Base-by-base conservation (phyloP, 2,888 invertebrate species). In the Lacanobia wlatinum region DNA sequence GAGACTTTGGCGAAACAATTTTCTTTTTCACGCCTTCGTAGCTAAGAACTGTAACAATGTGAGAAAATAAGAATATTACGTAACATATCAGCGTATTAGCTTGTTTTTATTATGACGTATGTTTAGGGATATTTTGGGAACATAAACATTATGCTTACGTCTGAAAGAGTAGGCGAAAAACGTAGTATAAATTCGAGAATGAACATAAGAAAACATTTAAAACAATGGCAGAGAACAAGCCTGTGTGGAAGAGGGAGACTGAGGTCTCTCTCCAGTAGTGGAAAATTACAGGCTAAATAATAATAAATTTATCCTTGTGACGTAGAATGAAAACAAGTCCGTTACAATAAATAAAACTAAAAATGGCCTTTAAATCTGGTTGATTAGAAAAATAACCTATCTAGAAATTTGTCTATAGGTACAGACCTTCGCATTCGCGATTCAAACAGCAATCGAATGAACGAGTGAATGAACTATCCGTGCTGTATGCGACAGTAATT, bases 401-500 rank as follows among this genome's bases (percentile, higher is more conserved):
- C 5, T 34, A 34, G 5, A 34, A 28, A 28, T n/a, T 34, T 34
- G 34, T 34, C 34, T 34, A 34, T 34, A 34, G 43, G 43, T 18
- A 50, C 9, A 9, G 46, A n/a, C 14, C 14, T 10, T 43, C 53
- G 58, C 64, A 71, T 70, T 76, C 38, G 10, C 43, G 12, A 72
- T 72, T 53, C 58, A 66, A 65, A 65, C 60, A 68, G 40, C 16
- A 43, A 76, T 73, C 50, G 73, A 74, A 78, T 74, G 78, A 76
- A 64, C 59, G 63, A 82, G 78, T 81, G 83, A 85, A 84, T 61
- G 82, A 84, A 84, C 79, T 82, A 70, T 70, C 71, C 58, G 50
- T 52, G 53, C 21, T 50, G 48, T 73, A 73, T 64, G 50, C 58
- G 68, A 61, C 48, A 34, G 67, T 85, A 84, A 87, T 87, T 85